Evolutionary conservation across 2,888 invertebrate genomes (phyloP).

Genomic region (Malthinus flaveolus): DNA sequence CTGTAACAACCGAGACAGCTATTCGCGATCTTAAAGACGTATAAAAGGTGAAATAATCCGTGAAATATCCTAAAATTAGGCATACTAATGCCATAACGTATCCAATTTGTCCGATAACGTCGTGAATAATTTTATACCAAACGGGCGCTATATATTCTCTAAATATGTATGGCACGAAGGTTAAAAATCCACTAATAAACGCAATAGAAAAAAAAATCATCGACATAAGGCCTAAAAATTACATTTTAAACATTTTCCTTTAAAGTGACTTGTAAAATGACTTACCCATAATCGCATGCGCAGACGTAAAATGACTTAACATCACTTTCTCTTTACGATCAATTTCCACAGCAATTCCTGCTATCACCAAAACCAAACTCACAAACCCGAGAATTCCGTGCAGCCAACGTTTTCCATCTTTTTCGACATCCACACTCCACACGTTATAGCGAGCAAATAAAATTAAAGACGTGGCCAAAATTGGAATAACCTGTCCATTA

Average conservation of each 20-base stretch:
- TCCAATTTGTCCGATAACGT: constrained; percentile 44
- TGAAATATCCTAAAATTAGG: constrained; percentile 44
- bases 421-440: constrained; percentile 33
- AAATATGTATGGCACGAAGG: constrained; percentile 39
- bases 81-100: constrained; percentile 46
- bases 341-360: constrained; percentile 43
- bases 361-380: constrained; percentile 35
- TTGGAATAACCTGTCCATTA: constrained; percentile 38
- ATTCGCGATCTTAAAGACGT: constrained; percentile 40
- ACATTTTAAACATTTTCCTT: not conserved
- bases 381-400: constrained; percentile 39
- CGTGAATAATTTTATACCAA: constrained; percentile 45
- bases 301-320: constrained; percentile 37
- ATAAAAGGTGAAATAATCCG: constrained; percentile 43
- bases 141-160: constrained; percentile 38
- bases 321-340: constrained; percentile 30
- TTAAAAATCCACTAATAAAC: constrained; percentile 39
- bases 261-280: no score
- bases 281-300: constrained; percentile 45
- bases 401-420: constrained; percentile 31
- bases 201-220: constrained; percentile 43
- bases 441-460: constrained; percentile 39
- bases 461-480: constrained; percentile 42
- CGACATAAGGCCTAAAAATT: constrained; percentile 43
- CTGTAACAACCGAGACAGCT: constrained; percentile 40